These are phyloP conservation scores for Drosophila ficusphila DNA, from an alignment of 1,140 invertebrate species.

Conservation along the genomic window DNA sequence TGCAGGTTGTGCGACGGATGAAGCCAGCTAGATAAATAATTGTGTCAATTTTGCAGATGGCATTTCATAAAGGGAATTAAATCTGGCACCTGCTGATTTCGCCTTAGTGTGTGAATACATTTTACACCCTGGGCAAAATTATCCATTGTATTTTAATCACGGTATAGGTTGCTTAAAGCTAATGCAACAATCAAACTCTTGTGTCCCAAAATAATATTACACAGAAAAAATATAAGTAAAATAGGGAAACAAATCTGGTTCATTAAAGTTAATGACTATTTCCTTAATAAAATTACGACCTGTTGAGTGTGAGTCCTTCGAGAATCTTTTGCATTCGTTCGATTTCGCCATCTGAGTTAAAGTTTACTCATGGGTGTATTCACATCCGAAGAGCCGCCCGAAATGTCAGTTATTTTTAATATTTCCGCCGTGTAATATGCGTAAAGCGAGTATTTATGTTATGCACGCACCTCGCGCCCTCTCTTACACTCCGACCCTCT, in stretches of 20 bases:
- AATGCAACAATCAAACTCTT: too few species aligned
- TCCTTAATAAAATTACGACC: constrained; percentile 2
- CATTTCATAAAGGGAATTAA: constrained; percentile 8
- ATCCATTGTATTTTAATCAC: background rate
- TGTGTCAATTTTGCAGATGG: constrained; percentile 15
- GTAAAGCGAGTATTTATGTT: constrained; percentile 64
- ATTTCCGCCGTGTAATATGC: constrained; percentile 50
- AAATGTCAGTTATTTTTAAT: constrained; percentile 49
- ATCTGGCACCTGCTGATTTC: background rate
- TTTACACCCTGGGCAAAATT: background rate
- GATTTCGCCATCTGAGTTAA: background rate
- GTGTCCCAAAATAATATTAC: too few species aligned
- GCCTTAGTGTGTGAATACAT: background rate
- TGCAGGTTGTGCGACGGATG: background rate
- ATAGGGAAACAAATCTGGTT: too few species aligned
- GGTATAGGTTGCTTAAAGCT: background rate
- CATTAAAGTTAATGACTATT: too few species aligned
- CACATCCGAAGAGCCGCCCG: constrained; percentile 15
- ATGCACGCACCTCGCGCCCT: constrained; percentile 17
- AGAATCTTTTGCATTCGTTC: background rate
- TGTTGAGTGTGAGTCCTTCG: background rate
- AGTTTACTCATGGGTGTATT: constrained; percentile 30
- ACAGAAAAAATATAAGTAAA: too few species aligned
- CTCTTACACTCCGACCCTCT: background rate
- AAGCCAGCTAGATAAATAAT: constrained; percentile 21